Evolutionary conservation across 1,140 invertebrate species (phyloP).

Genomic region (Platorchestia sp.): DNA sequence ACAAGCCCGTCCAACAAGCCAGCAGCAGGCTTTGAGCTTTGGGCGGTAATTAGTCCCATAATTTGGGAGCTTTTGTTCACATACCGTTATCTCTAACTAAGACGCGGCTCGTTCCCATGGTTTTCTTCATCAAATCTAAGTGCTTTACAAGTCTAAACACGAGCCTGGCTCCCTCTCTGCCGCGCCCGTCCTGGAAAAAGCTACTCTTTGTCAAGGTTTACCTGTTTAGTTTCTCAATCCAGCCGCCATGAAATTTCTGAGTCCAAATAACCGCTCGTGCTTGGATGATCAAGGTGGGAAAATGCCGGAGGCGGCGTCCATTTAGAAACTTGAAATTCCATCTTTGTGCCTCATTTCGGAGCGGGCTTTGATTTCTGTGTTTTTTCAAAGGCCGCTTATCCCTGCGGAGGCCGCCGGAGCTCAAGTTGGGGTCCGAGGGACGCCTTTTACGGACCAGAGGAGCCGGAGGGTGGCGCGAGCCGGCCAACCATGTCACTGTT

Average conservation of each 20-base stretch:
- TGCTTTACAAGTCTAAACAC: not conserved
- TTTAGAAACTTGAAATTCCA: conserved; percentile 37
- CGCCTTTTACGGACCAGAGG: not conserved
- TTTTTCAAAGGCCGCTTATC: conserved; percentile 11
- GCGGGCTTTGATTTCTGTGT: not conserved
- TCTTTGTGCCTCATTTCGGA: conserved; percentile 27
- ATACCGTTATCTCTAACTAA: not conserved
- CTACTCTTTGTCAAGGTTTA: not conserved
- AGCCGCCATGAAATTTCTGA: conserved; percentile 23
- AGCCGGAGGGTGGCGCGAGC: conserved; percentile 10
- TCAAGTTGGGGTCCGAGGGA: not conserved
- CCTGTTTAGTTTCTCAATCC: not conserved
- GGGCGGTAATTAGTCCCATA: not conserved
- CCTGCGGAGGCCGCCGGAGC: not conserved
- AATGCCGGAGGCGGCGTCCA: not conserved
- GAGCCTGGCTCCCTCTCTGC: not conserved
- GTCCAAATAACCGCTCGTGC: conserved; percentile 31
- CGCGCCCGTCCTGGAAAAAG: not conserved
- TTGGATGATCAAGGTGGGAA: conserved; percentile 42
- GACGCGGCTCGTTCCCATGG: not conserved
- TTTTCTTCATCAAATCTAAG: conserved; percentile 20
- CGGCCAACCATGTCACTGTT: conserved; percentile 40
- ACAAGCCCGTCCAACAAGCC: not conserved
- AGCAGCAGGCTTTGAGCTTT: not conserved
- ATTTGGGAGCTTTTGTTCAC: not conserved